Conservation (phyloP, 1,140 invertebrate species). For the Elymnias hypermnestra region DNA sequence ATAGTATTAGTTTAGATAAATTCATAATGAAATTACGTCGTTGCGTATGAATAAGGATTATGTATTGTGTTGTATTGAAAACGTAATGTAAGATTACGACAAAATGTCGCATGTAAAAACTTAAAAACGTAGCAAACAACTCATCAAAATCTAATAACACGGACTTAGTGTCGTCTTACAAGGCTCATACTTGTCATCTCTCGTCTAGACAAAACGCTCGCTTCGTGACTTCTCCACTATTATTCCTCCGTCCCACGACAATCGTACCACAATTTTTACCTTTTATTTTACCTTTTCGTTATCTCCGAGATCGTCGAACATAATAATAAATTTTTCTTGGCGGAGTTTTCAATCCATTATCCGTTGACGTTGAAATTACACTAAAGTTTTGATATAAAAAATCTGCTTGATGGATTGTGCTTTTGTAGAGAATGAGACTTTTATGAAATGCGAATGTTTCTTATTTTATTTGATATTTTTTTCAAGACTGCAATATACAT, state of each 20-base stretch:
- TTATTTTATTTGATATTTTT: no score
- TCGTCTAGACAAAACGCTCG: slow-evolving; percentile 60
- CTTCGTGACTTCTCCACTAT: slow-evolving; percentile 61
- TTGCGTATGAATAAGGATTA: no score
- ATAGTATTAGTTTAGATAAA: no score
- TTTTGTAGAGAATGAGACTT: background rate
- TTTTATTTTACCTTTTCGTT: slow-evolving; percentile 30
- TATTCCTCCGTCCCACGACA: slow-evolving; percentile 53
- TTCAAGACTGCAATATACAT: no score
- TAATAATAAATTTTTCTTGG: slow-evolving; percentile 57
- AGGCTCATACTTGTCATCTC: slow-evolving; percentile 42
- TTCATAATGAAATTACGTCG: no score
- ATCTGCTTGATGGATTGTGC: slow-evolving; percentile 27
- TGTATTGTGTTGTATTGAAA: no score
- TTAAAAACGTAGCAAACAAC: slow-evolving; percentile 50
- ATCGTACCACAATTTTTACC: slow-evolving; percentile 43
- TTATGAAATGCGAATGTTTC: no score
- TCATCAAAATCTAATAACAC: slow-evolving; percentile 66
- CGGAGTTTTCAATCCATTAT: slow-evolving; percentile 49
- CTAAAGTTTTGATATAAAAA: slow-evolving; percentile 17
- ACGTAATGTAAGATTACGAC: no score
- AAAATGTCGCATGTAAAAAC: background rate
- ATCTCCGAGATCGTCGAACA: slow-evolving; percentile 44
- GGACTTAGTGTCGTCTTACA: slow-evolving; percentile 39
- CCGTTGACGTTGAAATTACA: slow-evolving; percentile 48